Base-by-base conservation (phyloP, 92 coral and sea anemone species). In the Pocillopora meandrina region DNA sequence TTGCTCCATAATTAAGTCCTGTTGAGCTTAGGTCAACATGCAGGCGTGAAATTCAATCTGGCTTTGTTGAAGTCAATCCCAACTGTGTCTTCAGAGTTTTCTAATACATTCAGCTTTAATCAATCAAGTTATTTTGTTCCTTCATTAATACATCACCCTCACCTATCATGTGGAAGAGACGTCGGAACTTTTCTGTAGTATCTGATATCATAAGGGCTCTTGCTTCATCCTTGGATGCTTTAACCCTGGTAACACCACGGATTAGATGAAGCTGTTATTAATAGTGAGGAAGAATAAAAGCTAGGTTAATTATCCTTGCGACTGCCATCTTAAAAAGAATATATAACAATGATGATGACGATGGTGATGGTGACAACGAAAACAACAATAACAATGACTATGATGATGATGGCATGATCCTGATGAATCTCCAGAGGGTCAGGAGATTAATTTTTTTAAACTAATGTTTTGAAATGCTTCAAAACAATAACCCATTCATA, bases 91-190 rank as follows among this genome's bases (percentile, higher is more conserved):
- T 12, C 10, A 12, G 0, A 59, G 18, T 59, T 12, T 12, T 16
- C 18, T 12, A 10, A 12, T 12, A 59, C 3, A 12, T 59, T 12
- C 62, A 59, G 8, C 18, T 59, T 59, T 7, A 59, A 3, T 59
- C 10, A 59, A 10, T 59, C 0, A 19, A 59, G 62, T 16, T 59
- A 16, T 59, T 12, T 70, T 74, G 8, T 15, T 52, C 21, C 63
- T 1, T 74, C 52, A 42, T 3, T 3, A 1, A 34, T 5, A 33
- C 1, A 13, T 2, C 72, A 16, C 74, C 26, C 73, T 63, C 56
- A 96, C 98, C 98, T 55, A 96, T 96, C 98, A 96, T 96, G 72
- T 96, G 95, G 85, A 96, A 96, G 42, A 96, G 92, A 47, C 96
- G 81, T 49, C 98, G 93, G 69, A 96, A 96, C 65, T 96, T 92